phyloP scores from a whole-genome alignment of 2,113 vertebrate genomes.

The Aptenodytes forsteri region DNA sequence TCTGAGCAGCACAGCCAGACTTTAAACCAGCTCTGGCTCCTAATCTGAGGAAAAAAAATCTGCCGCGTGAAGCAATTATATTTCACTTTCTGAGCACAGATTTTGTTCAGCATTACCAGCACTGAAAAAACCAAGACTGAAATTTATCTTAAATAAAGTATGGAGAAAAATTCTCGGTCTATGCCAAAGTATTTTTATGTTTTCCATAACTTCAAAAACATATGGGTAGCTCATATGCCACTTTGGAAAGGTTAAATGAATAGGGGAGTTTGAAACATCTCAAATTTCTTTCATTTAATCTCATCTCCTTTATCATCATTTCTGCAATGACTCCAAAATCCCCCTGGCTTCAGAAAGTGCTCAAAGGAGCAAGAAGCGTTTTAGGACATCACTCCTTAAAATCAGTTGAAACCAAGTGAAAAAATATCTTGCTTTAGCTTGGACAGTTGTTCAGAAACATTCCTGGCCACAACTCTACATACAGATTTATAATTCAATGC shows the following conservation, averaged over 20 bases:
- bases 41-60: background rate
- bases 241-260: conserved; percentile 29
- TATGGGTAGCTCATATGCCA: background rate
- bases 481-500: background rate
- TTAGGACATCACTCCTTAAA: conserved; percentile 25
- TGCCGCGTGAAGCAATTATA: background rate
- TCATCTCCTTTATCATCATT: conserved; percentile 12
- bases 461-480: background rate
- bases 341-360: background rate
- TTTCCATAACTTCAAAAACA: background rate
- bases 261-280: background rate
- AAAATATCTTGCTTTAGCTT: background rate
- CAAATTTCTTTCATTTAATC: background rate
- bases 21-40: background rate
- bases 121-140: background rate
- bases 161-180: background rate
- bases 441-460: background rate
- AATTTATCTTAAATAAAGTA: background rate
- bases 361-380: conserved; percentile 29
- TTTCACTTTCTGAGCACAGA: background rate
- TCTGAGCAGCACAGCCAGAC: background rate
- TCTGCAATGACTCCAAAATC: background rate
- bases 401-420: conserved; percentile 3
- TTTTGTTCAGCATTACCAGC: background rate
- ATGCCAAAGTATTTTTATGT: background rate